phyloP scores from a whole-genome alignment of 2,888 invertebrate species.

The Nowickia ferox region DNA sequence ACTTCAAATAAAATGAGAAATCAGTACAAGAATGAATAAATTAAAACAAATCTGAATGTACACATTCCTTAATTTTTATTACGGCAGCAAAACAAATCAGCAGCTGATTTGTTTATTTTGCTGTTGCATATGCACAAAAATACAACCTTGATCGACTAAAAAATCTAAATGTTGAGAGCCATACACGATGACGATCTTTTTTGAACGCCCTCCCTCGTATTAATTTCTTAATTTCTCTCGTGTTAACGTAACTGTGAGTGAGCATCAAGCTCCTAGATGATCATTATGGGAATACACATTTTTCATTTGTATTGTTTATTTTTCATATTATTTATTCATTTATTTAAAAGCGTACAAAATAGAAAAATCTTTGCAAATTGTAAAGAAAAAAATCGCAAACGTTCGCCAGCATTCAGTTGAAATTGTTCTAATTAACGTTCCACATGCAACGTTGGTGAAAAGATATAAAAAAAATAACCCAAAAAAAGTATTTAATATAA shows the following conservation, averaged over 20 bases:
- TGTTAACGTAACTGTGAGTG: conserved; percentile 46
- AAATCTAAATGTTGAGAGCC: neutral
- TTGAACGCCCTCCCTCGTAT: conserved; percentile 21
- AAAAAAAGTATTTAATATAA: conserved; percentile 43
- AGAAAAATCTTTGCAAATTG: conserved; percentile 61
- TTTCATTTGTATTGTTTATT: conserved; percentile 49
- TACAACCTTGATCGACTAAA: no score
- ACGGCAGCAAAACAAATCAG: no score
- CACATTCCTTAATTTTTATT: no score
- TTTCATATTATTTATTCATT: conserved; percentile 19
- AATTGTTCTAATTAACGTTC: conserved; percentile 73
- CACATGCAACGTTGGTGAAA: conserved; percentile 69
- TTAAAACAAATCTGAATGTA: no score
- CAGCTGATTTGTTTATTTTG: no score
- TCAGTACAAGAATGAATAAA: no score
- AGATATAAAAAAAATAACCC: conserved; percentile 22
- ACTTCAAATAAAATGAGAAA: no score
- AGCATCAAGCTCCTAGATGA: conserved; percentile 67
- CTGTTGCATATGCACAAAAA: no score
- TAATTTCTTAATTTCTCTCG: conserved; percentile 24
- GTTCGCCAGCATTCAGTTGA: conserved; percentile 71
- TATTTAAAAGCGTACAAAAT: conserved; percentile 50
- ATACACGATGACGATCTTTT: neutral
- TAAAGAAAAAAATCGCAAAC: conserved; percentile 57
- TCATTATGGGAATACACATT: conserved; percentile 37